These are phyloP conservation scores for Schizopygopsis pylzovi DNA, from an alignment of 2,797 vertebrate species.

Conservation along the genomic window DNA sequence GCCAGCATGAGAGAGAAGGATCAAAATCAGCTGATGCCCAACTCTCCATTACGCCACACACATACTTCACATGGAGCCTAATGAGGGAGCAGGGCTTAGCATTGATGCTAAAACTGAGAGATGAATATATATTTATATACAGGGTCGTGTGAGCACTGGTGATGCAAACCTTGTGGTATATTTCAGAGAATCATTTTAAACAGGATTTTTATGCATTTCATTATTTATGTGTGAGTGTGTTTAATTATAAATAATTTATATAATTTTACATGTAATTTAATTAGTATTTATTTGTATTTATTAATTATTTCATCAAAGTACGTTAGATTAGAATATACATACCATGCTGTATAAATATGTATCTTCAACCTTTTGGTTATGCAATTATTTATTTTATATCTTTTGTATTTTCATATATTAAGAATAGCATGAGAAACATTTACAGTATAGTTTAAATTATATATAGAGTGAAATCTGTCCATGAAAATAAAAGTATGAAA, in stretches of 20 bases:
- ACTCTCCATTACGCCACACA: constrained; percentile 57
- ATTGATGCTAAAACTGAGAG: not conserved
- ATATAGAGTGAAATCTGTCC: not conserved
- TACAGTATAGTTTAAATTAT: not conserved
- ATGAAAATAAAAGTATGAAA: not conserved
- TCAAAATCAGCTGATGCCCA: constrained; percentile 54
- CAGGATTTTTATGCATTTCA: not conserved
- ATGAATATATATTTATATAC: constrained; percentile 32
- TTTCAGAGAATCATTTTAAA: not conserved
- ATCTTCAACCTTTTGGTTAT: not conserved
- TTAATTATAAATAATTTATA: not conserved
- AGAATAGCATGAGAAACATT: not conserved
- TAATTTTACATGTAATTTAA: not conserved
- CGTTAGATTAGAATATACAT: too few relatives aligned
- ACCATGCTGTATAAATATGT: not conserved
- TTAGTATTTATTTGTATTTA: not conserved
- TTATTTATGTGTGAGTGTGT: not conserved
- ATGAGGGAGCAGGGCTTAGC: constrained; percentile 32
- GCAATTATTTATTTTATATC: too few relatives aligned
- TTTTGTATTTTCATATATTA: not conserved
- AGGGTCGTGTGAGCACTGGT: not conserved
- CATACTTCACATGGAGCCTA: constrained; percentile 53
- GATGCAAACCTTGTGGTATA: not conserved
- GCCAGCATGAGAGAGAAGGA: constrained; percentile 49
- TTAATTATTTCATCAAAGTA: too few relatives aligned